These are phyloP conservation scores for Smutsia temminckii DNA, from an alignment of 2,797 vertebrate species.

Conservation along the genomic window DNA sequence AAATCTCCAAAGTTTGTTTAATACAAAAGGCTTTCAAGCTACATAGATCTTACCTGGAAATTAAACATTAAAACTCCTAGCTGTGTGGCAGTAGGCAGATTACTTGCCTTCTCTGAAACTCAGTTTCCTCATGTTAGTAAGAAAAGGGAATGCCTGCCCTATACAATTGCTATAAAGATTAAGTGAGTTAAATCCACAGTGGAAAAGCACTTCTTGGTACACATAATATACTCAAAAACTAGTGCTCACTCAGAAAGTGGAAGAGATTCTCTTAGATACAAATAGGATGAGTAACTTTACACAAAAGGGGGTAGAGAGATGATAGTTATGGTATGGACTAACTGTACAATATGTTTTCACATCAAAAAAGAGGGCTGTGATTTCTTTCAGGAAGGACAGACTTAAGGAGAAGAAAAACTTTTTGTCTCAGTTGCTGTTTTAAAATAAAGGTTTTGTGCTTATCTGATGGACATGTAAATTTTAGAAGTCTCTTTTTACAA, in stretches of 20 bases:
- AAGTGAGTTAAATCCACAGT: neutral
- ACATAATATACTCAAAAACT: neutral
- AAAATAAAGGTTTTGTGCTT: neutral
- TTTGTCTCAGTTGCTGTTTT: neutral
- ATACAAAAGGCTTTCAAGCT: neutral
- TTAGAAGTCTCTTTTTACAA: neutral
- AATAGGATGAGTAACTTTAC: neutral
- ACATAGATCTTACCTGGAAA: neutral
- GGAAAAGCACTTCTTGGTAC: neutral
- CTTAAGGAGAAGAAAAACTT: neutral
- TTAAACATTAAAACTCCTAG: neutral
- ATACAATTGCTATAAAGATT: neutral
- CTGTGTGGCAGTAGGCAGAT: neutral
- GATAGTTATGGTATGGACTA: neutral
- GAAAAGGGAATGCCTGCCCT: neutral
- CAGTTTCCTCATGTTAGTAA: conserved; percentile 3
- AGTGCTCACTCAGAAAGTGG: neutral
- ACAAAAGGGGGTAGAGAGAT: neutral
- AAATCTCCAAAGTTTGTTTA: neutral
- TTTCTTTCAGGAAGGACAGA: neutral
- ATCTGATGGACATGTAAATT: neutral
- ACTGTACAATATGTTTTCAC: neutral
- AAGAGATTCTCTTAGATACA: neutral
- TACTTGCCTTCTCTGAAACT: neutral
- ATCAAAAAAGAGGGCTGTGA: neutral